Evolutionary conservation across 2,113 vertebrate species (phyloP), one percentile per base, ranked within the genome.

Genomic region (Etia nguti): DNA sequence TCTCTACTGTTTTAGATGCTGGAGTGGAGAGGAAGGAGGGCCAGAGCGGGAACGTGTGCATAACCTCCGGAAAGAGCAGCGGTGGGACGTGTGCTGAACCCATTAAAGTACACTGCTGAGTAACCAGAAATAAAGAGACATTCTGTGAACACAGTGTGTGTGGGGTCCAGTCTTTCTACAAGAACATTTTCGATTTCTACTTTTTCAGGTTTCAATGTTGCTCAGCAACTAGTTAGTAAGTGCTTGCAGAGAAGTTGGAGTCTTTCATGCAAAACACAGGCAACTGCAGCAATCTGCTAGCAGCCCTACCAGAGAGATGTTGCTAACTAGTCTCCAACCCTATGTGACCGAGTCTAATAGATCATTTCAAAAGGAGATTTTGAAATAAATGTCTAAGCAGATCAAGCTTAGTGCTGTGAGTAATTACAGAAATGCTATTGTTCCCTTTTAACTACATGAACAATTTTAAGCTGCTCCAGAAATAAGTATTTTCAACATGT

Each of bases 11-110:
- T 57, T 57, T 57, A 57, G 2, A 12, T 0, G 6, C 55, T 8
- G 55, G 54, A 15, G 55, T 0, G 55, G 24, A 15, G 22, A 57
- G 55, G 55, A 57, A 57, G 24, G 55, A 57, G 24, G 6, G 24
- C 55, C 12, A 26, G 55, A 57, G 55, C 24, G 0, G 11, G 55
- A 15, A 57, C 6, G 24, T 1, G 6, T 56, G 12, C 59, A 20
- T 60, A 62, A 0, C 0, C 0, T 20, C 6, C 1, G 4, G 18
- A 31, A 62, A 62, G 10, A 62, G 31, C 59, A 36, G 59, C 5
- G n/a, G n/a, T n/a, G n/a, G n/a, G n/a, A n/a, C n/a, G n/a, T n/a
- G n/a, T 31, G 31, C 31, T 6, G 5, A 31, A 31, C 31, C 31
- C 31, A 29, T 29, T 29, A 29, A 29, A 29, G 29, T 29, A 29